Base-by-base conservation (phyloP, 2,797 vertebrate species). In the Macrochelys suwanniensis region DNA sequence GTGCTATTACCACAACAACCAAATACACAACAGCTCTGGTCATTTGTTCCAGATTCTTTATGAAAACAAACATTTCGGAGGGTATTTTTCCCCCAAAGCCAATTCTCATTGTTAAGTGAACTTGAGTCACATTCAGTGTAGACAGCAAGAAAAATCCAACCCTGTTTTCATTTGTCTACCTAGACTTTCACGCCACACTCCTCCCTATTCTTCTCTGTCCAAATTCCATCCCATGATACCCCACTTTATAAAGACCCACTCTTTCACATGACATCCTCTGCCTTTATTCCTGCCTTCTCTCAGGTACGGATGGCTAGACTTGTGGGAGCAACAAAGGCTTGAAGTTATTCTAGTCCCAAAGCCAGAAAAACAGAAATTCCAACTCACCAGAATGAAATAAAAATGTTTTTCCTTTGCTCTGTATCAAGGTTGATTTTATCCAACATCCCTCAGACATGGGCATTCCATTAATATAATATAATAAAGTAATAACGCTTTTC, bases 21-120 rank as follows among this genome's bases (percentile, higher is more conserved):
- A 42, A 42, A 42, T 42, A 42, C 37, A 42, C 37, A 42, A 42
- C 37, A 42, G 37, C 83, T 92, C 85, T 83, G 45, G 71, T 82
- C 96, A 89, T 87, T 96, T 94, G 82, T 88, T 97, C 71, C 71
- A 94, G 76, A 94, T 68, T 84, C 94, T 95, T 88, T 93, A 86
- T 87, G 95, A 95, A 92, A 93, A 56, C 87, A 90, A 92, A 31
- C n/a, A 91, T 95, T 92, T 80, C 37, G 91, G 49, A 95, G 90
- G 82, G 53, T 96, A 71, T 89, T 96, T 93, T 95, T 26, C 28
- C 74, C 61, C 68, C 5, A 89, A 89, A 95, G 45, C 33, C 6
- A 4, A 89, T 97, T 94, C 84, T 83, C 56, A 59, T 90, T 85
- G 77, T 90, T 96, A 97, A 94, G 28, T 42, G 82, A 54, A 42